Evolutionary conservation across 2,797 vertebrate species (phyloP), one percentile per base, ranked within the genome.

Genomic region (Hippocampus kuda): DNA sequence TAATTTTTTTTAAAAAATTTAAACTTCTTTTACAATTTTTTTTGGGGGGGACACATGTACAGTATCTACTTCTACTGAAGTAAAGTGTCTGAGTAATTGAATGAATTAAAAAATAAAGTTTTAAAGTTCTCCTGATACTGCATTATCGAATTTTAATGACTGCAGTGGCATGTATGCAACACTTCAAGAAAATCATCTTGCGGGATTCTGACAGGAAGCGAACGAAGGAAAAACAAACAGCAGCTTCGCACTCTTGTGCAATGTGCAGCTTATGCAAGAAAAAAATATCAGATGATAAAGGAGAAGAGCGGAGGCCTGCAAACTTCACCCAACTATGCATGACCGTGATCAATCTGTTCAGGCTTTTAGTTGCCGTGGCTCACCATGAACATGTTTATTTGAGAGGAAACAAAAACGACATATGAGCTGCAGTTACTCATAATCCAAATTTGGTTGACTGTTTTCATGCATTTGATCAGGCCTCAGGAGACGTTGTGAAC

Each of bases 241-340:
- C 41, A 63, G 15, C 20, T 63, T 63, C 5, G 5, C 22, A 64
- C 27, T 27, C 59, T 38, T 60, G 59, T 60, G 59, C 62, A 64
- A 64, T 64, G 38, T 49, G n/a, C 24, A 26, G 24, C 20, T 49
- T 5, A 18, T 49, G 64, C 64, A 65, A 24, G 38, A 18, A 49
- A 18, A 26, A 49, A 44, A 34, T 6, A 42, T 42, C 8, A 42
- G 41, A n/a, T 22, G 38, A 63, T 15, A 44, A 44, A 24, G 38
- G 41, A 44, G 26, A 41, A 41, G 26, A 41, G 61, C 1, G 11
- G 11, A n/a, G 62, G 62, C 61, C 11, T 63, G 61, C 20, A 64
- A 64, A 64, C 62, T 44, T 42, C 62, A 64, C 22, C 62, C 22
- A 60, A 60, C 27, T 60, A 42, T 63, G 62, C 38, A n/a, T 2